Percentiles rank a stretch among this genome's conserved stretches.
These are phyloP conservation scores for Hylaeus anthracinus DNA, from an alignment of 1,140 invertebrate species.

Conservation along the genomic window DNA sequence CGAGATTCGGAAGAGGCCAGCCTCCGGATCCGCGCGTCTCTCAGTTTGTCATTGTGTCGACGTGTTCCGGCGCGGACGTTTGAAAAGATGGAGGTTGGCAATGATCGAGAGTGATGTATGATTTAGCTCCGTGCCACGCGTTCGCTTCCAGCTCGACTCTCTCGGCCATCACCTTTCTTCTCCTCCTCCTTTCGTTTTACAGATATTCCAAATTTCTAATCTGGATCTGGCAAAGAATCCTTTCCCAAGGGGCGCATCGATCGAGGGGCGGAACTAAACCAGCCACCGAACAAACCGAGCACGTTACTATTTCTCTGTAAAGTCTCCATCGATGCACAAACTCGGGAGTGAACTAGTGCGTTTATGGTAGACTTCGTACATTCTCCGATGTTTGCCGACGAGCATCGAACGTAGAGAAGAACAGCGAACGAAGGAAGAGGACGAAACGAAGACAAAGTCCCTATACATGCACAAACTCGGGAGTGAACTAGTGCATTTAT, in stretches of 20 bases:
- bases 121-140: constrained; percentile 28
- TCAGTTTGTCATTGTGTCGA: constrained; percentile 20
- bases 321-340: no score
- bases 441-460: no score
- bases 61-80: constrained; percentile 14
- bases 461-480: no score
- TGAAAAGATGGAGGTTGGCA: constrained; percentile 29
- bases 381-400: no score
- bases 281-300: no score
- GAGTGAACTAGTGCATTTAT: no score
- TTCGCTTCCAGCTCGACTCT: background rate
- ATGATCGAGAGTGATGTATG: constrained; percentile 71
- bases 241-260: constrained; percentile 55
- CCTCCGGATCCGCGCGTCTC: constrained; percentile 1
- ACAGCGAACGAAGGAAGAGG: no score
- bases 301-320: no score
- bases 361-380: no score
- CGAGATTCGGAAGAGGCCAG: constrained; percentile 3
- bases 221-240: background rate
- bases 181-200: background rate
- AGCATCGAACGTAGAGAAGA: no score
- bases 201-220: constrained; percentile 28
- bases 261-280: constrained; percentile 4
- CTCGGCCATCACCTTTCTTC: background rate
- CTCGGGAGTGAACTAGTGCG: no score